These are phyloP conservation scores for Geophilus truncorum DNA, from an alignment of 2,888 invertebrate genomes.

Conservation along the genomic window DNA sequence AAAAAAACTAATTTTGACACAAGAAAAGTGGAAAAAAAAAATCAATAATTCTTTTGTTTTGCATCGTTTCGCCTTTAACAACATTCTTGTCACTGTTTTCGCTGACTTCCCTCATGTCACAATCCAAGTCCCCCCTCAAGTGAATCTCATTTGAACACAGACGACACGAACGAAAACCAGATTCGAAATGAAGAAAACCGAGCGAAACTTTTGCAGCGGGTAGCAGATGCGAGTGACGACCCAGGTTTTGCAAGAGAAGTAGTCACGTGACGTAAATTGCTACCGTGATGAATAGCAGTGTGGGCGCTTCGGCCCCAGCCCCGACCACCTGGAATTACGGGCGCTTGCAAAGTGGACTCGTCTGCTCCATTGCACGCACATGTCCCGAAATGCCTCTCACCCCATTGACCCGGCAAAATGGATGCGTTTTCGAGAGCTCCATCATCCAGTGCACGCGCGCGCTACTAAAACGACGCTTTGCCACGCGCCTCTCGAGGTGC, in stretches of 20 bases:
- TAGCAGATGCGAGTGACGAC: conserved; percentile 5
- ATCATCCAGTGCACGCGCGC: conserved; percentile 14
- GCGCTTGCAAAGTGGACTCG: background rate
- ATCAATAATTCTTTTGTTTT: background rate
- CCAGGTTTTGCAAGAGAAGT: background rate
- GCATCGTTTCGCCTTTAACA: background rate
- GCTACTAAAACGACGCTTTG: conserved; percentile 5
- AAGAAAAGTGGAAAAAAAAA: background rate
- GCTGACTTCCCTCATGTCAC: no score
- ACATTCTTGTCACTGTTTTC: background rate
- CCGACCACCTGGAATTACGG: conserved; percentile 9
- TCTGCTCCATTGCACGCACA: background rate
- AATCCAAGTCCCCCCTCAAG: background rate
- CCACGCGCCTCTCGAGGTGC: background rate
- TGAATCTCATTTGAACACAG: background rate
- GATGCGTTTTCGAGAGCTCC: conserved; percentile 5
- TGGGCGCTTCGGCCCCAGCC: background rate
- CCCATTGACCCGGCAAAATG: conserved; percentile 5
- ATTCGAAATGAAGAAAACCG: conserved; percentile 1
- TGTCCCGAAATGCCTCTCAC: conserved; percentile 10
- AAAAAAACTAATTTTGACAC: background rate
- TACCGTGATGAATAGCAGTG: background rate
- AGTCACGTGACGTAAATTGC: background rate
- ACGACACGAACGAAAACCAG: background rate
- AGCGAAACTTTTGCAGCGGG: background rate